Base-by-base conservation (phyloP, 2,113 vertebrate species). In the Nycticryphes semicollaris region DNA sequence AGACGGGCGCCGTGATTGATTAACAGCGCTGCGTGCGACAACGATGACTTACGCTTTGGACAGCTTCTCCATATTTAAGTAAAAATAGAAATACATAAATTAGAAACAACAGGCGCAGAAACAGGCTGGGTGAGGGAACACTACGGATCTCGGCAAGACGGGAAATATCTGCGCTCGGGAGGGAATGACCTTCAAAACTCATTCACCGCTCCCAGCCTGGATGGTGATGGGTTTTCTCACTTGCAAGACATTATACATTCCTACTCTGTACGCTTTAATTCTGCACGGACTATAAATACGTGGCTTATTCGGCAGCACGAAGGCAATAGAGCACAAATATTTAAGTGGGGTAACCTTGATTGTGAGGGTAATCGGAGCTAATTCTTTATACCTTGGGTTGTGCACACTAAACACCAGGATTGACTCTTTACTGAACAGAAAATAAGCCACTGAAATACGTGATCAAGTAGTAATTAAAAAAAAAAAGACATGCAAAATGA, bases 121-220 rank as follows among this genome's bases (percentile, higher is more conserved):
- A 3, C 41, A 67, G 96, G 75, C 76, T 2, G 88, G 83, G 22
- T 1, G 70, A 68, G 95, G 87, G 95, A 90, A 57, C 94, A 14
- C 95, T 3, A 24, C 1, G 87, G 57, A 81, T 68, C 68, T 30
- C 39, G 45, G 78, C 93, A 45, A 93, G 97, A 96, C 18, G 59
- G 9, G 94, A 57, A n/a, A 93, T 72, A 95, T 84, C 92, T 31
- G 91, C 23, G 57, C 90, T 90, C 84, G 48, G 16, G 84, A 96
- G 87, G 79, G 95, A 98, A 97, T 98, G 98, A 98, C 98, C 98
- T 98, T 98, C 98, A 98, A 97, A 98, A 96, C 91, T 96, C 95
- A 90, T 96, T 92, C 97, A 94, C 33, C 7, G 60, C 90, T 82
- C n/a, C 7, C 81, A 90, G 92, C 89, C 95, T 18, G 50, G 12